Evolutionary conservation across 2,888 invertebrate genomes (phyloP), one percentile per base, ranked within the genome.

Genomic region (Aradus depressus): DNA sequence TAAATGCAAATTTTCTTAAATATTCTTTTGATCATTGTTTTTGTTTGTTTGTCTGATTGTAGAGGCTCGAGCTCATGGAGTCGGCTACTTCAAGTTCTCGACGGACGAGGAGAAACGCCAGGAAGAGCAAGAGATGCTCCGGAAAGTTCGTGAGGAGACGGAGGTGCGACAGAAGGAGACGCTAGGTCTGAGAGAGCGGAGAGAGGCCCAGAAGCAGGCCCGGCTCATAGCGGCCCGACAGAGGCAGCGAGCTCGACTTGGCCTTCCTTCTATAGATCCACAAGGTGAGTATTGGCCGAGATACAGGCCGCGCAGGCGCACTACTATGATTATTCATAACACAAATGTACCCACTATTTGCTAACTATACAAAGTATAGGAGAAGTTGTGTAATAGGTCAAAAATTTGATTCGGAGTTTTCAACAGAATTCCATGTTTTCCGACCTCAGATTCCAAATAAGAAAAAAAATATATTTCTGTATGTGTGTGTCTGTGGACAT

Each of bases 41-140:
- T n/a, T n/a, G n/a, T n/a, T n/a, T n/a, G n/a, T n/a, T n/a, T n/a
- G n/a, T n/a, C n/a, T n/a, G n/a, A 59, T 65, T 67, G 19, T 67
- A 81, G 95, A 96, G 79, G 88, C 92, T 0, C 76, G 95, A 55
- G 77, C 81, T 10, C 93, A 95, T 65, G 96, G 95, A 63, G 90
- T 90, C 16, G 89, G 88, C 4, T 96, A 89, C 69, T 95, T 83
- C 68, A 78, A 82, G 19, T 93, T 96, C 67, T 88, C 92, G 12
- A 84, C 83, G 38, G 86, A 93, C 61, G 89, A 90, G 60, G 73
- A 75, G 2, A 77, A 81, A 62, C 79, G 95, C 59, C 71, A 74
- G 1, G 76, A 80, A 60, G 91, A 96, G 67, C 86, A 91, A 72
- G 79, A 80, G 44, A 81, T 81, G 60, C 70, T 96, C 50, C 72